Base-by-base conservation (phyloP, 2,888 invertebrate genomes). In the Chamaedrilus cognettii region DNA sequence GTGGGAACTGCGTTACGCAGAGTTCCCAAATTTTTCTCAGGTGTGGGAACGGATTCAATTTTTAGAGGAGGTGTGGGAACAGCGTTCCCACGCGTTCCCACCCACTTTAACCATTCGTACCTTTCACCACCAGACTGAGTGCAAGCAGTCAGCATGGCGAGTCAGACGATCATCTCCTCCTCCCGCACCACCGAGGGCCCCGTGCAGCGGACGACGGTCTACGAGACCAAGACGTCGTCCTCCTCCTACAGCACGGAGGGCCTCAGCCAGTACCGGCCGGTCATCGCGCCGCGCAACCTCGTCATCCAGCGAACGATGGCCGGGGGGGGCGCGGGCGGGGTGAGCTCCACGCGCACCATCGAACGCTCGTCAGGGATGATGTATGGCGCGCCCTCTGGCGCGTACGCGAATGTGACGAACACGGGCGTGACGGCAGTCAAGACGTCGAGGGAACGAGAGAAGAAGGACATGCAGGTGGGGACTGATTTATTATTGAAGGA, bases 391-490 rank as follows among this genome's bases (percentile, higher is more conserved):
- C 62, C 65, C 11, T 60, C 70, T 26, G 81, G 80, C 1, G 77
- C 78, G 30, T 81, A 74, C 68, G 63, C 76, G 35, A 78, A 74
- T 68, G 71, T 80, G 31, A 76, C 79, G 26, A 73, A 70, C 64
- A 74, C 75, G 30, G 82, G 81, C 35, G 85, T 85, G 19, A 82
- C 77, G 62, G 80, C 79, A 57, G 82, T 85, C 31, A 84, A 85
- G 70, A 76, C 79, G 61, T 75, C 75, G 61, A 77, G 86, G 49
- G 85, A 85, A 71, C 79, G 78, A 71, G 86, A 86, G 77, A 86
- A 86, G 83, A 85, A 85, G 74, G 86, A 86, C 75, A 82, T 87
- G 82, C 83, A 82, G 75, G n/a, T n/a, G n/a, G n/a, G n/a, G n/a
- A n/a, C n/a, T n/a, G n/a, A n/a, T n/a, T n/a, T n/a, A n/a, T n/a